A percentile compares a stretch with the other conserved stretches of the same genome.
Conservation (phyloP, 2,113 vertebrate species). For the Chionomys nivalis region DNA sequence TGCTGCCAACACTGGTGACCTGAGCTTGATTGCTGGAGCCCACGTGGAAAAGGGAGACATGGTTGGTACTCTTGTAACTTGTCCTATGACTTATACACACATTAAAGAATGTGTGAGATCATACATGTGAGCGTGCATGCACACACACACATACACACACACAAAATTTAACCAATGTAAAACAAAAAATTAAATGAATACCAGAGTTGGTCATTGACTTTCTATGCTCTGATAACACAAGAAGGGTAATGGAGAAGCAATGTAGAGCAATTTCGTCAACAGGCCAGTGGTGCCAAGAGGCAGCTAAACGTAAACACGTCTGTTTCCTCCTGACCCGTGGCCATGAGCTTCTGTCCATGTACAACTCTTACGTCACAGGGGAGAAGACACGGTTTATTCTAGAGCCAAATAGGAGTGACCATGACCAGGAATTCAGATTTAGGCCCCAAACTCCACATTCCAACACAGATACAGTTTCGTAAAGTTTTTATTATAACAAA, state of each 20-base stretch:
- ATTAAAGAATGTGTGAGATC: not conserved
- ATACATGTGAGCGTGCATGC: rapidly evolving
- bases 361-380: not conserved
- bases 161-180: too few relatives aligned
- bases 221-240: not conserved
- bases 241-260: not conserved
- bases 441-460: not conserved
- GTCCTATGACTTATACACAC: not conserved
- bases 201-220: not conserved
- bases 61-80: not conserved
- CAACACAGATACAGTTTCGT: not conserved
- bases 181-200: not conserved
- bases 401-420: not conserved
- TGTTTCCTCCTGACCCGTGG: not conserved
- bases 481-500: not conserved
- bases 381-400: not conserved
- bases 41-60: not conserved
- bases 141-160: too few relatives aligned
- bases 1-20: not conserved
- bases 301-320: not conserved
- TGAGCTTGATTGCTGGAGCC: not conserved
- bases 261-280: not conserved
- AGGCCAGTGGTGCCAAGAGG: not conserved
- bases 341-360: not conserved
- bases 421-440: not conserved